Evolutionary conservation across 2,113 vertebrate genomes (phyloP).

Genomic region (Camelus bactrianus): DNA sequence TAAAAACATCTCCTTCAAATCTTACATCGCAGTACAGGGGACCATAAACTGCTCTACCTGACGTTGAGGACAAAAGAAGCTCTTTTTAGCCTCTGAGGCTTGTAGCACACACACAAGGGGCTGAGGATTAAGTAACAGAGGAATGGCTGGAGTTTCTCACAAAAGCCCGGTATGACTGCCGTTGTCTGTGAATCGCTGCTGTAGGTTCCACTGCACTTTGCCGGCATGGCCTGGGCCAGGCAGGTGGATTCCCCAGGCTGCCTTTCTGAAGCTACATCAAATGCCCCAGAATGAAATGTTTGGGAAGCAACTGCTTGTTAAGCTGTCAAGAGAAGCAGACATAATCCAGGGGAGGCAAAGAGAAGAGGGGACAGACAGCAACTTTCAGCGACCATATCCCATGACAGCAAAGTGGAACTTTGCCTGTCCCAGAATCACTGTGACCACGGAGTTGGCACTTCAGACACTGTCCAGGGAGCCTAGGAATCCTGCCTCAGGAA

Average conservation of each 20-base stretch:
- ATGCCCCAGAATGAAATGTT: background rate
- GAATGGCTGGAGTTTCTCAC: background rate
- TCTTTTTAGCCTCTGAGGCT: conserved; percentile 11
- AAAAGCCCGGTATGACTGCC: background rate
- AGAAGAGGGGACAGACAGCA: background rate
- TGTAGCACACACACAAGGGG: background rate
- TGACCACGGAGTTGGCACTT: background rate
- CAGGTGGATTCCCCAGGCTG: background rate
- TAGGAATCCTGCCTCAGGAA: background rate
- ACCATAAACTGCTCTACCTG: background rate
- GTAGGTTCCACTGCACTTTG: background rate
- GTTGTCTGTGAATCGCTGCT: background rate
- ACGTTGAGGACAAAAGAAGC: background rate
- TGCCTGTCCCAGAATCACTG: background rate
- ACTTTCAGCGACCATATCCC: background rate
- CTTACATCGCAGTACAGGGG: background rate
- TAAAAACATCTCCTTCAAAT: conserved; percentile 1
- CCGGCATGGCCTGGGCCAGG: background rate
- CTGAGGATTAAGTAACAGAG: background rate
- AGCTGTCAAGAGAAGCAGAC: background rate
- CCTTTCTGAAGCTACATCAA: background rate
- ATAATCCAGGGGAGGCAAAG: background rate
- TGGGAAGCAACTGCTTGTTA: background rate
- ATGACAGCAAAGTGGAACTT: background rate
- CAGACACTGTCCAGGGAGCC: background rate